Evolutionary conservation across 2,113 vertebrate species (phyloP).

Genomic region (Antechinus stuartii): DNA sequence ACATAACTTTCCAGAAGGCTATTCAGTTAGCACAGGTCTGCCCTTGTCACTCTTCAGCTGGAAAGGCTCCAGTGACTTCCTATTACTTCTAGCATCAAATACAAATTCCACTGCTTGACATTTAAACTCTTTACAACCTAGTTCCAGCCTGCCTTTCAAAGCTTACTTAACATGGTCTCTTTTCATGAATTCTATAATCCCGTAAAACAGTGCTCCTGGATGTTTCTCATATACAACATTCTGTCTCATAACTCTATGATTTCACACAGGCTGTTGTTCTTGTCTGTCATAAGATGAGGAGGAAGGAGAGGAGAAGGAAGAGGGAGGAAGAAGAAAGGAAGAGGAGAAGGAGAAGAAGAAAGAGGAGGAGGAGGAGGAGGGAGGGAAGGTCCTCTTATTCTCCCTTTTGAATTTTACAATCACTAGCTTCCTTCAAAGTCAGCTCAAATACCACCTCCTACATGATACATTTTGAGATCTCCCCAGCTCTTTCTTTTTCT

Average conservation of each 20-base stretch:
- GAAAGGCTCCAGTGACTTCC: background rate
- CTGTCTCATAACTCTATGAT: background rate
- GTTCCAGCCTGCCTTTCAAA: background rate
- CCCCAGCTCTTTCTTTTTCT: background rate
- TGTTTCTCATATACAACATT: background rate
- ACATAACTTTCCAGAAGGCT: background rate
- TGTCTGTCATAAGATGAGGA: too few species aligned
- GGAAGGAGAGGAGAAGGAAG: background rate
- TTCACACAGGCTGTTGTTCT: background rate
- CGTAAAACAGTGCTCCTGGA: background rate
- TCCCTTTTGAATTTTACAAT: background rate
- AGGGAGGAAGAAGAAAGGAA: too few species aligned
- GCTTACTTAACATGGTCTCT: background rate
- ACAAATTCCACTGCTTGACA: background rate
- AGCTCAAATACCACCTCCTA: background rate
- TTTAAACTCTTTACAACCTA: background rate
- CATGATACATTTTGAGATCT: background rate
- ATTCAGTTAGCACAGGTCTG: background rate
- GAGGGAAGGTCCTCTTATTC: background rate
- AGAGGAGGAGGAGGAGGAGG: too few species aligned
- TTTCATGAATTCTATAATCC: background rate
- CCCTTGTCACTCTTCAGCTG: background rate
- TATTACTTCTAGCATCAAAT: background rate
- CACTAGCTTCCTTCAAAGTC: background rate
- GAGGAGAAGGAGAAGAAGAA: too few species aligned